These are phyloP conservation scores for Adelphocoris suturalis DNA, from an alignment of 2,888 invertebrate genomes.

Conservation along the genomic window DNA sequence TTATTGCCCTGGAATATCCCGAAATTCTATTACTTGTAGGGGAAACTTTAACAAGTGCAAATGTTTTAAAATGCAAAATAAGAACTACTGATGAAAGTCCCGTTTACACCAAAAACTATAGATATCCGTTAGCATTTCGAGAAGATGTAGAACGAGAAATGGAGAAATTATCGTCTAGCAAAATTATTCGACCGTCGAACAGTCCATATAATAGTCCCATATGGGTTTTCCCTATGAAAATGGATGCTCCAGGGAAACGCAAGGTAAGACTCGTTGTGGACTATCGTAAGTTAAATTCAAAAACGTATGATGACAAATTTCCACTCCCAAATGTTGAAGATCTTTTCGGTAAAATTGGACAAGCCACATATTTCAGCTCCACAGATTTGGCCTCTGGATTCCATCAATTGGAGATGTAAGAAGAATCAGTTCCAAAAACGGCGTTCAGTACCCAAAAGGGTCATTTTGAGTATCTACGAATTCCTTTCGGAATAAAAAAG, in stretches of 20 bases:
- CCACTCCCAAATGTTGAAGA: slow-evolving; percentile 48
- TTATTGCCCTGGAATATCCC: not conserved
- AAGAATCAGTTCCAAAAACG: slow-evolving; percentile 26
- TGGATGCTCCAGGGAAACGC: not conserved
- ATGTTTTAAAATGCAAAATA: not conserved
- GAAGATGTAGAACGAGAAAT: slow-evolving; percentile 35
- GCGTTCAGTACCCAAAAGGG: not conserved
- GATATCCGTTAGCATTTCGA: slow-evolving; percentile 35
- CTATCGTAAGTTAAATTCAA: slow-evolving; percentile 29
- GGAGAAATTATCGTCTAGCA: not conserved
- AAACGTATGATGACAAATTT: slow-evolving; percentile 18
- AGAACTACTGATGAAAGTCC: no score
- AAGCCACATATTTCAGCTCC: slow-evolving; percentile 27
- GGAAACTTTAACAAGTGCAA: not conserved
- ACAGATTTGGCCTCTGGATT: slow-evolving; percentile 21
- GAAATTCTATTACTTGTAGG: not conserved
- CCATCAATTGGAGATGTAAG: slow-evolving; percentile 41
- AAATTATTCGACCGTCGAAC: slow-evolving; percentile 39
- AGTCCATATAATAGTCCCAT: slow-evolving; percentile 4
- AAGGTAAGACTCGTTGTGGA: slow-evolving; percentile 21
- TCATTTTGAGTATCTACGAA: not conserved
- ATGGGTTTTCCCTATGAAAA: slow-evolving; percentile 38
- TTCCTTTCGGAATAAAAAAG: not conserved
- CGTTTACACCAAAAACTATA: not conserved
- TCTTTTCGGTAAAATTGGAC: not conserved